A percentile compares a stretch with the other conserved stretches of the same genome.
phyloP scores from a whole-genome alignment of 1,140 invertebrate genomes.

The Drosophila tristis region DNA sequence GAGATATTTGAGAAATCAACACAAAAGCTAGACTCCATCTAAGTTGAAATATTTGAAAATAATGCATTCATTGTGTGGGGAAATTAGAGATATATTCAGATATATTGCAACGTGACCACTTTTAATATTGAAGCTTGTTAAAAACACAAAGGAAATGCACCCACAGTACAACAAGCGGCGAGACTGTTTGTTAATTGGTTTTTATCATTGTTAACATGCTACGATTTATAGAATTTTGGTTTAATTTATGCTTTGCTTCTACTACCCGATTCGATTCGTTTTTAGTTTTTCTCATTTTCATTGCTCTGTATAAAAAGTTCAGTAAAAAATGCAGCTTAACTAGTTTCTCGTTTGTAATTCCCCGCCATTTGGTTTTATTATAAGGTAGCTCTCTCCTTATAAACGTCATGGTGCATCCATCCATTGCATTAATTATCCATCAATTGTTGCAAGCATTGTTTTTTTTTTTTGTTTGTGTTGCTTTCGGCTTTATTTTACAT shows the following conservation, averaged over 20 bases:
- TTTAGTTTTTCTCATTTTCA: slow-evolving; percentile 27
- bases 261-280: slow-evolving; percentile 13
- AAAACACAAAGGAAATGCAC: slow-evolving; percentile 60
- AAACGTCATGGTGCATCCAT: slow-evolving; percentile 47
- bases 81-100: slow-evolving; percentile 34
- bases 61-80: slow-evolving; percentile 23
- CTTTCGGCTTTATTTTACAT: slow-evolving; percentile 73
- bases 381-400: slow-evolving; percentile 39
- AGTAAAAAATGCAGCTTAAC: slow-evolving; percentile 84
- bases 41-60: slow-evolving; percentile 17
- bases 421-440: slow-evolving; percentile 41
- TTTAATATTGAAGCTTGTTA: slow-evolving; percentile 61
- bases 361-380: slow-evolving; percentile 51
- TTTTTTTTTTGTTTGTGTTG: slow-evolving; percentile 54
- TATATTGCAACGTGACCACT: slow-evolving; percentile 71
- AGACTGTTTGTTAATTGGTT: slow-evolving; percentile 43
- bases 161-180: slow-evolving; percentile 69
- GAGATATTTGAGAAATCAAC: slow-evolving; percentile 41
- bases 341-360: slow-evolving; percentile 67
- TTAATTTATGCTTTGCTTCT: slow-evolving; percentile 27
- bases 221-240: slow-evolving; percentile 64
- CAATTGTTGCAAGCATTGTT: slow-evolving; percentile 52
- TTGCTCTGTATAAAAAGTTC: slow-evolving; percentile 82
- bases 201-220: slow-evolving; percentile 65
- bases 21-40: slow-evolving; percentile 22